Percentiles rank a stretch among this genome's conserved stretches.
Conservation (phyloP, 2,888 invertebrate genomes). For the Podabrus alpinus region DNA sequence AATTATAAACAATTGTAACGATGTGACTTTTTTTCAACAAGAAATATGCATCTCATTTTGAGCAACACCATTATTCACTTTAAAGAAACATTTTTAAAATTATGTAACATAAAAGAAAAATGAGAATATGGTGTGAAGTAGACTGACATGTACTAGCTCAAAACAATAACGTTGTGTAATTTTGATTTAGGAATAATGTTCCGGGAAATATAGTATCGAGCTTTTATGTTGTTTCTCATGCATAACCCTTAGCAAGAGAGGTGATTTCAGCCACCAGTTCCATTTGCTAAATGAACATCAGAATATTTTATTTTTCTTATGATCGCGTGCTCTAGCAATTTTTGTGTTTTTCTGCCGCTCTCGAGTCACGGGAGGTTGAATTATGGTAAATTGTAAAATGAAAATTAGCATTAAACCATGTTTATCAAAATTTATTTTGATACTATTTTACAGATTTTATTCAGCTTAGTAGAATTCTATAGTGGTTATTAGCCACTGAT, state of each 20-base stretch:
- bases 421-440: not conserved
- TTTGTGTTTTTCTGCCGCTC: not conserved
- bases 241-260: conserved; percentile 1
- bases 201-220: conserved; percentile 4
- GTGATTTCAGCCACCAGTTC: conserved; percentile 23
- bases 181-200: conserved; percentile 14
- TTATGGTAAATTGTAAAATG: not conserved
- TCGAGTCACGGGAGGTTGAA: conserved; percentile 5
- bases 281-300: conserved; percentile 35
- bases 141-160: not conserved
- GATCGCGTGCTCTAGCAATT: conserved; percentile 13
- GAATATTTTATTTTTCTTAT: conserved; percentile 26
- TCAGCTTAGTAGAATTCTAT: not conserved
- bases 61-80: not conserved
- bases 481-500: not conserved
- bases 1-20: not conserved
- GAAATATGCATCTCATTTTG: not conserved
- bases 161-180: conserved; percentile 14
- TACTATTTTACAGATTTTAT: not conserved
- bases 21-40: not conserved
- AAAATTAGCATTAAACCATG: not conserved
- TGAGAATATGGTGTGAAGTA: not conserved
- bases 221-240: conserved; percentile 16
- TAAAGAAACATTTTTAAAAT: not conserved
- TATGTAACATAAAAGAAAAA: not conserved